Base-by-base conservation (phyloP, 2,113 vertebrate genomes). In the Tretioscincus oriximinensis region DNA sequence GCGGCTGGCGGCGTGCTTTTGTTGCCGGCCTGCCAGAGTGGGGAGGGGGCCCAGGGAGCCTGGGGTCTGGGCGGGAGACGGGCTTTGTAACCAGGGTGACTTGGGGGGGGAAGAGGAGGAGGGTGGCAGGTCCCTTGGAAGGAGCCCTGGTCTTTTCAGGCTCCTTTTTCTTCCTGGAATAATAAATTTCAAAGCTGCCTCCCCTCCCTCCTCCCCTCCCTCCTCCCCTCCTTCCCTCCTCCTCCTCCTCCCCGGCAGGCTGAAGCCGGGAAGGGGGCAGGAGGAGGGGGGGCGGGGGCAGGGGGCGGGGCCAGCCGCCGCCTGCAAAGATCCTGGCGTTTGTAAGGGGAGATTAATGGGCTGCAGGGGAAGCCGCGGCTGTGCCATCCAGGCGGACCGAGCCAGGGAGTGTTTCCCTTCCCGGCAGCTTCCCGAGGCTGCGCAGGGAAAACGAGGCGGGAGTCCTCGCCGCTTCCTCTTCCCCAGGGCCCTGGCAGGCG, bases 31-130 rank as follows among this genome's bases (percentile, higher is more conserved):
- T 29, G 45, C 64, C 45, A 12, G 29, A 63, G 35, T 31, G 45
- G 49, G 22, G 10, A 65, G 45, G 35, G 35, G 88, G 86, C 35
- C 35, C 85, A 78, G 83, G 7, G 18, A 54, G 72, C 10, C 20
- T 76, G 61, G 29, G 45, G 21, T 47, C 31, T 81, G 75, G 66
- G 72, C 75, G 67, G 78, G 78, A 88, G 88, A 80, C 82, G 74
- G 88, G 51, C 76, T 75, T 61, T 85, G 91, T 89, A 90, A 91
- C 91, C 88, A 79, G 89, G 87, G 93, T 87, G 93, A 91, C 86
- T 86, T 9, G 87, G 41, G 77, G 87, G 49, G 77, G 89, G 77
- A 35, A 28, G 80, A 90, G 87, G 87, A 68, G 71, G 87, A 81
- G 69, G 60, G 70, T 45, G 65, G 41, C 51, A 61, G 18, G 7